These are phyloP conservation scores for Ailuropoda melanoleuca DNA, from an alignment of 2,113 vertebrate genomes.

Conservation along the genomic window DNA sequence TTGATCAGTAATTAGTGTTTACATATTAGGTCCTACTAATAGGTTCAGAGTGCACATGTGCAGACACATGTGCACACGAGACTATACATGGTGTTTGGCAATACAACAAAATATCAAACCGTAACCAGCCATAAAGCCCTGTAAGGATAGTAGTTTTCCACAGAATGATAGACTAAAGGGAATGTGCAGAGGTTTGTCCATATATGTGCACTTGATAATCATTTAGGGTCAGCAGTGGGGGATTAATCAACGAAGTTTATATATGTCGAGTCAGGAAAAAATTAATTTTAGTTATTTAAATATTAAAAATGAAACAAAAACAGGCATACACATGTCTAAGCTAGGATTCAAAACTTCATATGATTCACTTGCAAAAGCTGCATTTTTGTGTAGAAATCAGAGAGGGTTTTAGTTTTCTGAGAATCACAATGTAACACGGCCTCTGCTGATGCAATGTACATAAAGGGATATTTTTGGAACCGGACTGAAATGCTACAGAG, in stretches of 20 bases:
- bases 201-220: not conserved
- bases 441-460: not conserved
- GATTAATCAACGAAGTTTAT: not conserved
- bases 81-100: not conserved
- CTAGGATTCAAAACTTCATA: not conserved
- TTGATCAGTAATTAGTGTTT: not conserved
- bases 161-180: not conserved
- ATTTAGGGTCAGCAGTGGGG: not conserved
- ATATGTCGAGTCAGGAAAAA: not conserved
- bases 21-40: not conserved
- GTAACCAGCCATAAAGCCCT: not conserved
- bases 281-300: not conserved
- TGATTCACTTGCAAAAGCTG: not conserved
- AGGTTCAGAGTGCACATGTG: not conserved
- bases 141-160: not conserved
- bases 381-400: constrained; percentile 68
- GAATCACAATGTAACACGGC: constrained; percentile 46
- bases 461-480: constrained; percentile 65
- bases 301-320: not conserved
- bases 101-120: not conserved
- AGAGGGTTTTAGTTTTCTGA: constrained; percentile 27
- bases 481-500: constrained; percentile 37
- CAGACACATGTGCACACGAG: not conserved
- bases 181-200: not conserved
- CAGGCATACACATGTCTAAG: fast-evolving